Base-by-base conservation (phyloP, 1,140 invertebrate genomes). In the Notospermus geniculatus region DNA sequence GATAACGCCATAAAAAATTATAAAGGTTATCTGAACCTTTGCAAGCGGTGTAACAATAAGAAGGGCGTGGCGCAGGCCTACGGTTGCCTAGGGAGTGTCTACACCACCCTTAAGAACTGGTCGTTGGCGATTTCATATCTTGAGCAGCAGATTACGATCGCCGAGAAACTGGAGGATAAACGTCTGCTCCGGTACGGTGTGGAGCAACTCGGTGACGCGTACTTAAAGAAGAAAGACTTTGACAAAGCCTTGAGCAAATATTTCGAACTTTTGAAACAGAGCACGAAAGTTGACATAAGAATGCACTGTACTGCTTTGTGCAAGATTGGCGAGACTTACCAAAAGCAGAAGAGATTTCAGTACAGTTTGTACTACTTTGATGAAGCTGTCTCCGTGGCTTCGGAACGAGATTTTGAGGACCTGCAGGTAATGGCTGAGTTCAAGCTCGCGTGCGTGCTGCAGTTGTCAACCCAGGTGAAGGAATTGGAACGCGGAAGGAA, bases 121-220 rank as follows among this genome's bases (percentile, higher is more conserved):
- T 61, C 70, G 28, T 59, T 71, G 1, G 66, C 71, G 4, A 55
- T 71, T n/a, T 70, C 68, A 4, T 77, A 74, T 52, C 76, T 77
- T 63, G 71, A 76, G 23, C 73, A 76, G 55, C 66, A 76, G 59
- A 68, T 79, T 45, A 28, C 61, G n/a, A 71, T 75, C 52, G 73
- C 69, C n/a, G 57, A 62, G 9, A 71, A 62, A 57, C 59, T 68
- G 19, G 66, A 69, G 28, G 70, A 74, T 52, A 66, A 36, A 9
- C 66, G 62, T 32, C 69, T 74, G 70, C 50, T 70, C 36, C 64
- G 65, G 0, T 63, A 69, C 4, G 74, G 74, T 15, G 65, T 71
- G 65, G 77, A 79, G 60, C 73, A 75, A 71, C 56, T 70, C 13
- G 76, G 69, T 4, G 77, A 79, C 57, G 72, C 77, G 2, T 69